Evolutionary conservation across 2,113 vertebrate genomes (phyloP).

Genomic region (Calcarius ornatus): DNA sequence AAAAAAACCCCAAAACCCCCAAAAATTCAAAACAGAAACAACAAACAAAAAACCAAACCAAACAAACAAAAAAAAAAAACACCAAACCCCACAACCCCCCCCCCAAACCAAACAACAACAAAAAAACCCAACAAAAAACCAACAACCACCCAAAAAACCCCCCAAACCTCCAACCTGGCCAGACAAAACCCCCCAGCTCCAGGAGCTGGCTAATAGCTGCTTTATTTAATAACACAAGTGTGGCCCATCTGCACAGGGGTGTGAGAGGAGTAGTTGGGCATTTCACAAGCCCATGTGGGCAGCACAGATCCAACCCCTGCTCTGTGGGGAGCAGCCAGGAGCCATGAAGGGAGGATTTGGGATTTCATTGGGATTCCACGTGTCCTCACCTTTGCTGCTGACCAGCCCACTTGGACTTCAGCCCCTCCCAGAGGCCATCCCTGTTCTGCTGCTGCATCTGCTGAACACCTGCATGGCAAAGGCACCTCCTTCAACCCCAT

Average conservation of each 20-base stretch:
- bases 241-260: background rate
- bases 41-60: too few relatives aligned
- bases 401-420: accelerated
- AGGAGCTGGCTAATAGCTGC: background rate
- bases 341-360: accelerated
- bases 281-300: background rate
- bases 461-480: background rate
- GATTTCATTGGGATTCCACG: accelerated
- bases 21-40: too few relatives aligned
- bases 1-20: too few relatives aligned
- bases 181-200: background rate
- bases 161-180: background rate
- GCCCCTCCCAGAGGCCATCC: background rate
- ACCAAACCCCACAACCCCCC: background rate
- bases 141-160: background rate
- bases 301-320: background rate
- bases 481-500: background rate
- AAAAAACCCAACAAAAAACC: background rate
- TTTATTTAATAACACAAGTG: background rate
- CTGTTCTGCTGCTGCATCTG: background rate
- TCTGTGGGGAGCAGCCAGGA: background rate
- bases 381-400: background rate
- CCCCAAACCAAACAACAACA: background rate
- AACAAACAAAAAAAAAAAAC: background rate
- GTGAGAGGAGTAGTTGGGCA: background rate